phyloP scores from a whole-genome alignment of 1,140 invertebrate genomes.

The Holotrichia oblita region DNA sequence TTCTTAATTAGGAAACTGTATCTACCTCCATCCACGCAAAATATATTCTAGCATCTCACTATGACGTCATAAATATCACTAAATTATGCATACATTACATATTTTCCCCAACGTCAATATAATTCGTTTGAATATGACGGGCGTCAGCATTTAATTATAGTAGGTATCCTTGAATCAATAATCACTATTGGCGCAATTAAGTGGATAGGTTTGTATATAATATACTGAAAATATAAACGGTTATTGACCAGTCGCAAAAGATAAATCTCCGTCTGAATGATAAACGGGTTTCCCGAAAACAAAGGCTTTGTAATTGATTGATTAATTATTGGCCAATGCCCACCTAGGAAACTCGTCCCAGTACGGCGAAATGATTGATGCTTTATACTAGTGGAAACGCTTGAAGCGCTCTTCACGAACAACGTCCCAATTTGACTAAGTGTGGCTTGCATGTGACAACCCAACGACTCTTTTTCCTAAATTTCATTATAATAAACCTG shows the following conservation, averaged over 20 bases:
- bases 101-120: no score
- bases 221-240: not conserved
- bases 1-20: no score
- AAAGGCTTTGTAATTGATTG: constrained; percentile 33
- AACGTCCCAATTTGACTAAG: constrained; percentile 30
- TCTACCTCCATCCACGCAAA: no score
- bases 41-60: no score
- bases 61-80: no score
- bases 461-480: constrained; percentile 12
- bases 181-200: no score
- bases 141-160: no score
- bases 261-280: constrained; percentile 31
- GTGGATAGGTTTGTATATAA: no score
- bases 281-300: constrained; percentile 7
- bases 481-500: constrained; percentile 26
- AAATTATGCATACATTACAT: no score
- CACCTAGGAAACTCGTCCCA: constrained; percentile 24
- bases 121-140: no score
- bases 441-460: constrained; percentile 27
- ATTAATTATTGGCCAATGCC: constrained; percentile 31
- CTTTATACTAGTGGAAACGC: not conserved
- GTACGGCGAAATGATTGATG: constrained; percentile 30
- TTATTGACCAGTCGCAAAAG: constrained; percentile 21
- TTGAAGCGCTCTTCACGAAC: constrained; percentile 22
- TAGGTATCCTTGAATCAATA: no score